Base-by-base conservation (phyloP, 2,888 invertebrate species). In the Branchipolynoe longqiensis region DNA sequence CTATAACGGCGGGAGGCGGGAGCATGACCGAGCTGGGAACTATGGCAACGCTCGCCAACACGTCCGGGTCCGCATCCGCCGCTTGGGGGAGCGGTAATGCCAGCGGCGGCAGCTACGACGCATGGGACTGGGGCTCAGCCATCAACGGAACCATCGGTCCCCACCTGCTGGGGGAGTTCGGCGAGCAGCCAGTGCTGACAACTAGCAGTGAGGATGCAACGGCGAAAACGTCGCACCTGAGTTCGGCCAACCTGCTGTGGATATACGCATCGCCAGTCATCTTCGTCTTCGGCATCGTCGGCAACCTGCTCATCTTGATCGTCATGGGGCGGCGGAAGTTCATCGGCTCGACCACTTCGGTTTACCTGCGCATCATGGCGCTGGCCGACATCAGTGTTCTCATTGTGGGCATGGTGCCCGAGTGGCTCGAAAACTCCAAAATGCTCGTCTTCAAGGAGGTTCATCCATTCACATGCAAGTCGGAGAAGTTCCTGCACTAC, bases 401-500 rank as follows among this genome's bases (percentile, higher is more conserved):
- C 31, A 28, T 89, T 31, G 84, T 86, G 0, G 89, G 89, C n/a
- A 89, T 90, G 85, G 38, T 90, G 6, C 89, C 90, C 0, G 89
- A 90, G 56, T 89, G 88, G 89, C 81, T 90, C 59, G 87, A 87
- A 28, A 84, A 78, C 33, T 73, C 41, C 28, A 64, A 85, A 28
- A 59, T 85, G 8, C 22, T 89, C 41, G 73, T 86, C 4, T 85
- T 89, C 85, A 86, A 82, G 56, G 73, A 86, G 41, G 58, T 89
- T 36, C 78, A 84, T 48, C 85, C 87, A 14, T 33, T 73, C 48
- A 83, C 86, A 4, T 93, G 93, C 83, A 91, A 91, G 83, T 40
- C 91, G 0, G 92, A 92, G 86, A 91, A 89, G 25, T 92, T 92
- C 84, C 54, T 91, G 0, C 92, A 92, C 3, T 93, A 92, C 86